Conservation (phyloP, 2,797 vertebrate genomes). For the Sylvia borin region DNA sequence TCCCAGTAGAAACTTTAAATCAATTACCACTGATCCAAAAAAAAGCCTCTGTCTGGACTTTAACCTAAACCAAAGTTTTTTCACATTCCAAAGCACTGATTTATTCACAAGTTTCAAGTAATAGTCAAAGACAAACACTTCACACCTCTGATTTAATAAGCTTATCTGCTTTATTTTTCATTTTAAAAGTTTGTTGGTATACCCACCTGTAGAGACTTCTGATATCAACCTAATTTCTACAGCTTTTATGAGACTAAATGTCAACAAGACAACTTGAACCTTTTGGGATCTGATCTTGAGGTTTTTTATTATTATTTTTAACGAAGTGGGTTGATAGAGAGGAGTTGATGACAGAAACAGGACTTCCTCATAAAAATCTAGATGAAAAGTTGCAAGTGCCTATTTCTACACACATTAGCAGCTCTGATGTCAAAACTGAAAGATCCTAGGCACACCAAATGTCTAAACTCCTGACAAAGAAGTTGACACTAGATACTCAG, state of each 20-base stretch:
- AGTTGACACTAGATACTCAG: background rate
- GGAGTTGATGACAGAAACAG: background rate
- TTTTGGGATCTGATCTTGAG: background rate
- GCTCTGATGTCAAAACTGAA: background rate
- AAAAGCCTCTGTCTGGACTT: conserved; percentile 62
- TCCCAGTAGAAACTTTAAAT: conserved; percentile 67
- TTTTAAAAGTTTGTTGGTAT: background rate
- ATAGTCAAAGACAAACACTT: conserved; percentile 36
- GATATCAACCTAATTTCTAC: background rate
- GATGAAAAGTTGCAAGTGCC: background rate
- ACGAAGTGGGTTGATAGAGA: background rate
- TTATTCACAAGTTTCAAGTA: conserved; percentile 62
- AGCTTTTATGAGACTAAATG: background rate
- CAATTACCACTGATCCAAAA: conserved; percentile 58
- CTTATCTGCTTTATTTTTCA: conserved; percentile 33
- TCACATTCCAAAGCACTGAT: conserved; percentile 67
- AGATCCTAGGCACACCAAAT: background rate
- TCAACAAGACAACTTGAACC: background rate
- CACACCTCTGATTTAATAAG: conserved; percentile 42
- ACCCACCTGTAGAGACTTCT: background rate
- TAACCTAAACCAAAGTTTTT: conserved; percentile 44
- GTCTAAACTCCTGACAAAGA: background rate
- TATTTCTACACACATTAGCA: conserved; percentile 11
- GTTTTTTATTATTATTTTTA: background rate
- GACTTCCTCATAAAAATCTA: conserved; percentile 23